phyloP scores from a whole-genome alignment of 2,797 vertebrate genomes.

The Acanthiza pusilla region DNA sequence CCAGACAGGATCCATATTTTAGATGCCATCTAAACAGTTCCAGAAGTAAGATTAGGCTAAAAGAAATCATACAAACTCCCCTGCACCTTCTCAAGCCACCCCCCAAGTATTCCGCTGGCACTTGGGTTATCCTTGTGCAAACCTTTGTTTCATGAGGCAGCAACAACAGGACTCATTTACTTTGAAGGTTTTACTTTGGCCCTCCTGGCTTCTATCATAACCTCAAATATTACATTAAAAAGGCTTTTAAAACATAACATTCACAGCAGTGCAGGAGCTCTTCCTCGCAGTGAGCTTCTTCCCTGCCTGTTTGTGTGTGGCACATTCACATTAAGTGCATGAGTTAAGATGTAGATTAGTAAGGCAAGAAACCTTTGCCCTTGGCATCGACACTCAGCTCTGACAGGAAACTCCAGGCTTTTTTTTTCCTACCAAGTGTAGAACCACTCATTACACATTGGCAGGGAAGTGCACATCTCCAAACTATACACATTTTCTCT shows the following conservation, averaged over 20 bases:
- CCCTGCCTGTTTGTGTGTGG: constrained; percentile 30
- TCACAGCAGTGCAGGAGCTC: constrained; percentile 1
- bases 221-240: constrained; percentile 56
- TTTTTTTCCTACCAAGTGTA: constrained; percentile 25
- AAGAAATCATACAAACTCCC: not conserved
- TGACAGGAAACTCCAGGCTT: constrained; percentile 54
- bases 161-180: constrained; percentile 34
- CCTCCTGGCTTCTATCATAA: constrained; percentile 55
- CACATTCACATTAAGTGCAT: constrained; percentile 57
- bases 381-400: constrained; percentile 48
- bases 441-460: constrained; percentile 50
- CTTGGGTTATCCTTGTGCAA: not conserved
- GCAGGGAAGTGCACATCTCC: constrained; percentile 66
- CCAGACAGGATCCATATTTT: not conserved
- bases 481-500: constrained; percentile 68
- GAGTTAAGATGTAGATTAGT: constrained; percentile 63
- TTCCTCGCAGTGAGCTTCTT: constrained; percentile 3
- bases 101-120: not conserved
- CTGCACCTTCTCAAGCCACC: constrained; percentile 35
- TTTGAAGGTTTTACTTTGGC: constrained; percentile 55
- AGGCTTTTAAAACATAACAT: constrained; percentile 59
- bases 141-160: not conserved
- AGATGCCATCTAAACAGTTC: constrained; percentile 20
- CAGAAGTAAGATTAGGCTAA: constrained; percentile 27
- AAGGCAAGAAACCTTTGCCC: constrained; percentile 60